These are phyloP conservation scores for Chloropsis cyanopogon DNA, from an alignment of 2,113 vertebrate species.

Conservation along the genomic window DNA sequence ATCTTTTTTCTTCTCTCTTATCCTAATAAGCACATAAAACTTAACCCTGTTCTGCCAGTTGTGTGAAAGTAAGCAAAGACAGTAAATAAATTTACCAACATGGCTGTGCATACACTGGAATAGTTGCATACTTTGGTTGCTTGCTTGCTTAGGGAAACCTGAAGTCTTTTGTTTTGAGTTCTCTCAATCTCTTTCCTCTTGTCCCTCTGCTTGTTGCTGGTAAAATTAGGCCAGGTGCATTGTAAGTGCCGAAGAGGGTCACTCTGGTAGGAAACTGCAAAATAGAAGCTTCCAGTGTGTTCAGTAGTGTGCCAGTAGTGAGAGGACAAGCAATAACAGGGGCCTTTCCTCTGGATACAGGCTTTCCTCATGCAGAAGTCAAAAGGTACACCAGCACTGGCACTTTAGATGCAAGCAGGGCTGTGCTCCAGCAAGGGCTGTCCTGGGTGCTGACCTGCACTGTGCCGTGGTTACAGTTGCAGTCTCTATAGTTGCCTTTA, in stretches of 20 bases:
- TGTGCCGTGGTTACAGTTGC: background rate
- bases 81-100: background rate
- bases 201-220: background rate
- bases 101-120: background rate
- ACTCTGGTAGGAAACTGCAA: background rate
- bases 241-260: background rate
- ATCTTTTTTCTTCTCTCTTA: background rate
- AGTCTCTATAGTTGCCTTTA: background rate
- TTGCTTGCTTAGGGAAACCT: background rate
- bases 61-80: background rate
- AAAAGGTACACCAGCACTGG: background rate
- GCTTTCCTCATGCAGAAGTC: background rate
- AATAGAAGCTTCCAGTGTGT: background rate
- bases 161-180: background rate
- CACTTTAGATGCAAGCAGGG: background rate
- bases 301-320: background rate
- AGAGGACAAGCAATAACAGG: background rate
- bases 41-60: background rate
- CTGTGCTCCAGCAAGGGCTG: background rate
- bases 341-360: background rate
- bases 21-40: background rate
- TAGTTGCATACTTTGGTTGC: background rate
- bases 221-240: background rate
- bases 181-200: background rate
- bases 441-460: background rate